Conservation (phyloP, 2,888 invertebrate species). For the Danaus chrysippus region DNA sequence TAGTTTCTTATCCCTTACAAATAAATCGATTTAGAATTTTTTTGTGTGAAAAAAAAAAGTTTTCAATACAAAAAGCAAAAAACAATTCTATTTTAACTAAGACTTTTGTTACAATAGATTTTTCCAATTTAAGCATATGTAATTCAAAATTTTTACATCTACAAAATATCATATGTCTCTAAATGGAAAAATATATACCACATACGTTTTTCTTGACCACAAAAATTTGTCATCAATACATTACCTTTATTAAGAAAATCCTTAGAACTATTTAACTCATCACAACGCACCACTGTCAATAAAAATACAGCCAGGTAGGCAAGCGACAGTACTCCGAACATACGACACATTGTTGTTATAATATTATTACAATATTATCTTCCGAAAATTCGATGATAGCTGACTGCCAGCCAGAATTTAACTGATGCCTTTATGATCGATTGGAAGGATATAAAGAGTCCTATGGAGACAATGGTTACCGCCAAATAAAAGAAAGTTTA, state of each 20-base stretch:
- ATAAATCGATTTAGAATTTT: too few species aligned
- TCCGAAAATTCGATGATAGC: constrained; percentile 30
- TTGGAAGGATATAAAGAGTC: constrained; percentile 75
- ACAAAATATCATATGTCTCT: too few species aligned
- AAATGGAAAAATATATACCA: too few species aligned
- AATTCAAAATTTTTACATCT: too few species aligned
- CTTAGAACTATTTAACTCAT: constrained; percentile 42
- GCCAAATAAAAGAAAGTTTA: constrained; percentile 75
- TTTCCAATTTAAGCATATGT: too few species aligned
- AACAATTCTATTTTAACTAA: too few species aligned
- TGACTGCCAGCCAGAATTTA: constrained; percentile 49
- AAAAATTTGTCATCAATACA: constrained; percentile 5
- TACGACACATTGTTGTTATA: constrained; percentile 57
- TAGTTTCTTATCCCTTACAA: too few species aligned
- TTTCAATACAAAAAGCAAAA: too few species aligned
- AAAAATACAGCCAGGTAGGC: constrained; percentile 59
- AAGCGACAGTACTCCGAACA: constrained; percentile 56
- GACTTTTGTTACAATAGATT: too few species aligned
- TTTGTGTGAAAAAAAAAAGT: too few species aligned
- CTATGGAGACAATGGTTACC: constrained; percentile 67
- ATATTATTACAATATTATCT: constrained; percentile 1
- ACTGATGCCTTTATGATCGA: constrained; percentile 62
- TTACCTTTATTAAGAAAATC: constrained; percentile 60
- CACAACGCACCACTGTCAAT: constrained; percentile 54
- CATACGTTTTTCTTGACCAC: too few species aligned